phyloP scores from a whole-genome alignment of 2,888 invertebrate genomes.

The Hetaerina titia region DNA sequence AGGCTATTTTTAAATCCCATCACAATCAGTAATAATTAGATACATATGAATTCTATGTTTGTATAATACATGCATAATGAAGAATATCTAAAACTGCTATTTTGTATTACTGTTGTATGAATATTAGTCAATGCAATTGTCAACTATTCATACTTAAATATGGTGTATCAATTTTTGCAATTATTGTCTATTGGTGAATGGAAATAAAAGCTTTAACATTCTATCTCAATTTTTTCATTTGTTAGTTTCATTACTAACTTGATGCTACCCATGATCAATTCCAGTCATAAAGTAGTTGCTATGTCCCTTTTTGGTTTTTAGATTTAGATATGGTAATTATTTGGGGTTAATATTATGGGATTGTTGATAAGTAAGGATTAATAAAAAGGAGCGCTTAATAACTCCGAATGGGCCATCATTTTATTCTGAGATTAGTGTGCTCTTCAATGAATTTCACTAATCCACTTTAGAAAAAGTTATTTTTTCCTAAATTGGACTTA shows the following conservation, averaged over 20 bases:
- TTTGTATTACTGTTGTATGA: conserved; percentile 7
- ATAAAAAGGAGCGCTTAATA: too few relatives aligned
- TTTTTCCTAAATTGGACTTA: too few relatives aligned
- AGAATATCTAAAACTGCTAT: neutral
- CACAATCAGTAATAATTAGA: neutral
- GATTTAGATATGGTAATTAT: too few relatives aligned
- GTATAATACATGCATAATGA: neutral
- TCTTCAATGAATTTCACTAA: too few relatives aligned
- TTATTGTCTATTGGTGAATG: neutral
- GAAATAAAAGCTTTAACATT: conserved; percentile 19
- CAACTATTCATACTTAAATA: neutral
- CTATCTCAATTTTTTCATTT: neutral
- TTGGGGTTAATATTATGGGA: too few relatives aligned
- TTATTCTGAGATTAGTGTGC: too few relatives aligned
- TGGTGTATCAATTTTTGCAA: neutral
- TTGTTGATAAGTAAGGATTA: too few relatives aligned
- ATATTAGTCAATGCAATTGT: neutral
- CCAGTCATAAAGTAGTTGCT: too few relatives aligned
- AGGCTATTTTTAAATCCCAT: neutral
- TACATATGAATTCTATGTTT: neutral
- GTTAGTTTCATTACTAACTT: neutral
- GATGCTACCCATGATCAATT: neutral
- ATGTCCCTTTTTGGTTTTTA: too few relatives aligned
- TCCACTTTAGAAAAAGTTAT: too few relatives aligned
- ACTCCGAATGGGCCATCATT: too few relatives aligned